Base-by-base conservation (phyloP, 2,113 vertebrate genomes). In the Calonectris borealis region DNA sequence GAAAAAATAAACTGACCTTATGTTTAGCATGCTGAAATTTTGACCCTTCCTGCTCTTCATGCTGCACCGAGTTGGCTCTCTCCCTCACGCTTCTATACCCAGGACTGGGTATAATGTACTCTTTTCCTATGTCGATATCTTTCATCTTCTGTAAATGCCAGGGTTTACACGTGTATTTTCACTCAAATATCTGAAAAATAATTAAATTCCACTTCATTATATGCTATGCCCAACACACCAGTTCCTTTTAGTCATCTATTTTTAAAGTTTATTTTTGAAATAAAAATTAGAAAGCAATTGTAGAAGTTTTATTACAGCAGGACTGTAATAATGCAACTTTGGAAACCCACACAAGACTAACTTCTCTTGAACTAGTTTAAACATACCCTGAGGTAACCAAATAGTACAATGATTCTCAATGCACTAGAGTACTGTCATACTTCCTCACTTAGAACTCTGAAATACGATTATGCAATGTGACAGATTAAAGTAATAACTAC, bases 91-190 rank as follows among this genome's bases (percentile, higher is more conserved):
- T 98, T 90, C 98, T 98, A 82, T 98, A 99, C 44, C 98, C 98
- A 80, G 99, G 98, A 84, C 98, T 98, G 95, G 98, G 98, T 97
- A 98, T 98, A 93, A 98, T 94, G 91, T 99, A 98, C 72, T 99
- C 99, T 97, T 98, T 98, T 97, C 98, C 99, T 98, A 98, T 98
- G 97, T 99, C 98, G 97, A 99, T 98, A 90, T 99, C 98, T 98
- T 98, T 99, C 99, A 99, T 99, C 97, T 98, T 99, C 97, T 11
- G 83, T 96, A 94, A 97, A 96, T 66, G 96, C 98, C 98, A 97
- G 97, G 98, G 95, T 94, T 97, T 93, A 97, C 46, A 60, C 32
- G 48, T 83, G 49, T 78, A 62, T 62, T 78, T 95, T 94, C 91
- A 88, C 85, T 75, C 46, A 82, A 73, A 49, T 34, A 83, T 19